Evolutionary conservation across 2,113 vertebrate species (phyloP).

Genomic region (Mobula birostris): DNA sequence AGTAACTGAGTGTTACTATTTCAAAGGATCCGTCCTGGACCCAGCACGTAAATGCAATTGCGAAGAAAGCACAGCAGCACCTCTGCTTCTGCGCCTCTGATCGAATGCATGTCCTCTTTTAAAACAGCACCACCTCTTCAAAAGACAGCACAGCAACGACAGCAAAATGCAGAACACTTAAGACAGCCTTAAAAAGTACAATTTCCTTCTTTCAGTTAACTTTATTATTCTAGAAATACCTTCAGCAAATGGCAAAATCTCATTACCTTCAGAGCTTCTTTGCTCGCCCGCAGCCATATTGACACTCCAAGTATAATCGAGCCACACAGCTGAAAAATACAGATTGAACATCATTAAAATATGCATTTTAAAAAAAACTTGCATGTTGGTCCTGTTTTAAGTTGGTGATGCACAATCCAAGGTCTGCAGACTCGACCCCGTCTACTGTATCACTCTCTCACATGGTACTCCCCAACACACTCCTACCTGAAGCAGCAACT

Average conservation of each 20-base stretch:
- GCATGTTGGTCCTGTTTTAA: not conserved
- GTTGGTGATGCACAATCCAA: too few relatives aligned
- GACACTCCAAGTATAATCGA: constrained; percentile 66
- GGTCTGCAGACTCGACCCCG: too few relatives aligned
- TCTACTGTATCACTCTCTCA: too few relatives aligned
- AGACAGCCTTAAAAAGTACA: not conserved
- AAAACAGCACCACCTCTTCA: not conserved
- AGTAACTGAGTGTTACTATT: too few relatives aligned
- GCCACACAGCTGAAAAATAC: constrained; percentile 64
- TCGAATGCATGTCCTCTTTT: not conserved
- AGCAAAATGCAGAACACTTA: too few relatives aligned
- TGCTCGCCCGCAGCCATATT: constrained; percentile 67
- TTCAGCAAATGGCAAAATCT: not conserved
- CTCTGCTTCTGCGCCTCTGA: not conserved
- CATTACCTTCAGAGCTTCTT: constrained; percentile 52
- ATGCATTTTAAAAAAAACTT: constrained; percentile 15
- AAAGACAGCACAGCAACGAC: not conserved
- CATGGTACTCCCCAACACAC: too few relatives aligned
- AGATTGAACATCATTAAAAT: constrained; percentile 41
- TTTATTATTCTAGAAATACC: not conserved
- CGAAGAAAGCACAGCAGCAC: too few relatives aligned
- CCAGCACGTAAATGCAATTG: too few relatives aligned
- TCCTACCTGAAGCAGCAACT: too few relatives aligned
- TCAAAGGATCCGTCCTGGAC: too few relatives aligned
- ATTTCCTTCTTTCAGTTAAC: not conserved